Conservation (phyloP, 2,113 vertebrate genomes). For the Zosterops pallidus region DNA sequence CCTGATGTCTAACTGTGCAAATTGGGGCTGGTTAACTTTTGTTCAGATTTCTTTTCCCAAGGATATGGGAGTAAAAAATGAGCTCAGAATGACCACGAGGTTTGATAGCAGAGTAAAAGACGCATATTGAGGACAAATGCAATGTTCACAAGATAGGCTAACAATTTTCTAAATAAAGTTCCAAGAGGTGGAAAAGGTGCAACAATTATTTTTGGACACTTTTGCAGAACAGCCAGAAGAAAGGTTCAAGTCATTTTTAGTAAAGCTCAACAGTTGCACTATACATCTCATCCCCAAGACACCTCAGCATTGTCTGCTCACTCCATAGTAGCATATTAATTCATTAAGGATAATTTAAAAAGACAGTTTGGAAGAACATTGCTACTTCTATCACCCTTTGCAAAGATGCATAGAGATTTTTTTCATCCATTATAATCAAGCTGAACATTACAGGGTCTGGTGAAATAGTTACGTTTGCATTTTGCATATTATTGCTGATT, state of each 20-base stretch:
- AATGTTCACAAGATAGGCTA: background rate
- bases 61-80: background rate
- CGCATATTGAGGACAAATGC: background rate
- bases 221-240: background rate
- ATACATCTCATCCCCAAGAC: background rate
- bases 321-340: background rate
- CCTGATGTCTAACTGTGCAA: background rate
- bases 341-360: background rate
- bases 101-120: background rate
- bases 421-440: background rate
- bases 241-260: background rate
- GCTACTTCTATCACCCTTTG: background rate
- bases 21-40: background rate
- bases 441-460: background rate
- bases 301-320: background rate
- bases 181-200: background rate
- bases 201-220: background rate
- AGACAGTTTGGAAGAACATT: background rate
- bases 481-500: background rate
- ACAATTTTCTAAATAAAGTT: background rate
- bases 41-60: background rate
- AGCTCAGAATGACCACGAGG: background rate
- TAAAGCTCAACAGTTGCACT: background rate
- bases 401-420: background rate
- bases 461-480: background rate